Conservation (phyloP, 1,140 invertebrate species). For the Sitophilus oryzae region DNA sequence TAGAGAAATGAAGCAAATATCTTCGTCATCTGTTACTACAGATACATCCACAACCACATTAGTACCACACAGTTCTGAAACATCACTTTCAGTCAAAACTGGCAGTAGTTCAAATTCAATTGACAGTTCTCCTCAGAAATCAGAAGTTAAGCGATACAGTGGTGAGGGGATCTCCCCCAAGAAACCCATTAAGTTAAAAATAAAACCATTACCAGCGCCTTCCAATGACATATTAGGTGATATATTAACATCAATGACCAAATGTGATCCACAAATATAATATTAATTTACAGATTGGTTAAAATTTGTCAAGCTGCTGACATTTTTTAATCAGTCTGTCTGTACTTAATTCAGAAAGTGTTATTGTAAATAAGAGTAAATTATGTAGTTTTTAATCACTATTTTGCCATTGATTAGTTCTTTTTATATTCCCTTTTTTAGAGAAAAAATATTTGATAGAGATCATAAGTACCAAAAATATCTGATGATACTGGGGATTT, state of each 20-base stretch:
- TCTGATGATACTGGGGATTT: too few species aligned
- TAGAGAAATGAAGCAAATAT: conserved; percentile 13
- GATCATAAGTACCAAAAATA: too few species aligned
- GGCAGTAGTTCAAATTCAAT: conserved; percentile 14
- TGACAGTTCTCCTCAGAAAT: conserved; percentile 14
- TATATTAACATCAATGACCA: conserved; percentile 42
- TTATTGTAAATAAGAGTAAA: conserved; percentile 9
- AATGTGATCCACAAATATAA: conserved; percentile 31
- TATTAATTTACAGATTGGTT: conserved; percentile 27
- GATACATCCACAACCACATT: conserved; percentile 11
- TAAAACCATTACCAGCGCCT: conserved; percentile 33
- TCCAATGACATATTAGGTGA: conserved; percentile 41
- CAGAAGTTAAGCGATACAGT: conserved; percentile 12
- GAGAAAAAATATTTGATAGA: background rate
- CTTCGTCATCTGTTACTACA: conserved; percentile 6
- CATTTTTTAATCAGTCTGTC: conserved; percentile 17
- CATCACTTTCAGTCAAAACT: conserved; percentile 16
- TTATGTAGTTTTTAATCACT: conserved; percentile 1
- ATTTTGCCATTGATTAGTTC: background rate
- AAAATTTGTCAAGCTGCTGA: conserved; percentile 8
- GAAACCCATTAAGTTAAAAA: conserved; percentile 33
- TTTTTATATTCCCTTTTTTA: background rate
- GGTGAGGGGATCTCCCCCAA: conserved; percentile 15
- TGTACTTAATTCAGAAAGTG: background rate
- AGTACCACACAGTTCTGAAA: conserved; percentile 7